phyloP scores from a whole-genome alignment of 2,888 invertebrate species.

The Drosophila barbarae region DNA sequence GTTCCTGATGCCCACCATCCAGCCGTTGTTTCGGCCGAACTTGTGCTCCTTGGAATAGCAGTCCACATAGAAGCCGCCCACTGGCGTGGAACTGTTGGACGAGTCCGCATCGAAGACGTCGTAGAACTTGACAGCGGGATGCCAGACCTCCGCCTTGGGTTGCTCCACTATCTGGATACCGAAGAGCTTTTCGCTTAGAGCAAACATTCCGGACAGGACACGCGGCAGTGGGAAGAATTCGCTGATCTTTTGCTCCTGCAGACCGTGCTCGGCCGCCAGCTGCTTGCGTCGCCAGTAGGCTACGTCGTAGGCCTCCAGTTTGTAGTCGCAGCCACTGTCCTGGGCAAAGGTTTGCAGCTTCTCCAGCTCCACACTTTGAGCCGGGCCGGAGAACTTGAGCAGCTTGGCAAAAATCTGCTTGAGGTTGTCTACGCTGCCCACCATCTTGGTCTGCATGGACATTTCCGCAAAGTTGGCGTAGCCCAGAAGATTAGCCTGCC shows the following conservation, averaged over 20 bases:
- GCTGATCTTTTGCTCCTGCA: constrained; percentile 86
- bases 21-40: constrained; percentile 85
- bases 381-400: constrained; percentile 85
- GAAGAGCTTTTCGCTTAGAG: constrained; percentile 88
- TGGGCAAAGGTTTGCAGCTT: constrained; percentile 86
- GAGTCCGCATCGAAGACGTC: constrained; percentile 85
- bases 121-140: constrained; percentile 90
- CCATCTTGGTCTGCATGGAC: constrained; percentile 97
- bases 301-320: constrained; percentile 90
- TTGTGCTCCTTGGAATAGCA: constrained; percentile 86
- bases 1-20: constrained; percentile 89
- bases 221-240: constrained; percentile 91
- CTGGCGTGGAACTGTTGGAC: constrained; percentile 79
- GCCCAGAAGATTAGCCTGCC: constrained; percentile 88
- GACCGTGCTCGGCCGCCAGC: constrained; percentile 83
- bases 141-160: constrained; percentile 86
- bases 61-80: constrained; percentile 93
- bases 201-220: constrained; percentile 89
- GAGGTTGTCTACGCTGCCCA: constrained; percentile 88
- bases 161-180: constrained; percentile 87
- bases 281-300: constrained; percentile 93
- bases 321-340: constrained; percentile 85
- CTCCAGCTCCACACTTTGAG: constrained; percentile 88
- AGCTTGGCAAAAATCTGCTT: constrained; percentile 85
- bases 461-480: constrained; percentile 89